Evolutionary conservation across 2,113 vertebrate species (phyloP).

Genomic region (Zootoca vivipara): DNA sequence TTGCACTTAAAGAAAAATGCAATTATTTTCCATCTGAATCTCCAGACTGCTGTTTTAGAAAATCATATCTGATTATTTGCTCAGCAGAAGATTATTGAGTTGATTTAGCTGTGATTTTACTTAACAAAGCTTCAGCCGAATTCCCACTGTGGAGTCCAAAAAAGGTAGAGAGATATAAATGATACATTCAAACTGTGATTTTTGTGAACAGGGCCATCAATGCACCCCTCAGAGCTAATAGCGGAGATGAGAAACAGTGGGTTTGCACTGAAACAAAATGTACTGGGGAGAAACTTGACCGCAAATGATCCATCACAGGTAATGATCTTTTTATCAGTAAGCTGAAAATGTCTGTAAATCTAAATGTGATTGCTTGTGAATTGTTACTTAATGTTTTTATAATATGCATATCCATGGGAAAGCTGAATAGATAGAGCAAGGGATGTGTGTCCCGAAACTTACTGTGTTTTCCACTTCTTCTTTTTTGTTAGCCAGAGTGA

Average conservation of each 20-base stretch:
- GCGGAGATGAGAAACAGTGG: conserved; percentile 99
- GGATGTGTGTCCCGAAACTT: conserved; percentile 61
- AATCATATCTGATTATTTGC: conserved; percentile 98
- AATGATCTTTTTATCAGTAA: conserved; percentile 88
- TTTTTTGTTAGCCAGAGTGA: conserved; percentile 50
- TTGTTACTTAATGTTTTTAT: conserved; percentile 81
- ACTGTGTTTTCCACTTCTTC: conserved; percentile 62
- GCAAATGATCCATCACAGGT: conserved; percentile 97
- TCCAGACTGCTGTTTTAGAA: conserved; percentile 92
- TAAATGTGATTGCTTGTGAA: conserved; percentile 84
- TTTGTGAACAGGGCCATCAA: conserved; percentile 98
- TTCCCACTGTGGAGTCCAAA: conserved; percentile 91
- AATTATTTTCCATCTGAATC: conserved; percentile 97
- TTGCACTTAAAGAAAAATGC: conserved; percentile 87
- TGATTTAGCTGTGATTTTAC: conserved; percentile 96
- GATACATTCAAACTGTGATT: conserved; percentile 94
- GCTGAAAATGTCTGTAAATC: conserved; percentile 83
- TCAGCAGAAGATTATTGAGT: conserved; percentile 98
- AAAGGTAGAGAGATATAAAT: conserved; percentile 90
- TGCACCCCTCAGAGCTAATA: conserved; percentile 99
- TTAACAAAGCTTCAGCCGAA: conserved; percentile 96
- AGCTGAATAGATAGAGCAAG: conserved; percentile 55
- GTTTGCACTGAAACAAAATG: conserved; percentile 99
- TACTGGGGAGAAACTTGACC: conserved; percentile 95
- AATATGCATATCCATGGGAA: conserved; percentile 84